These are phyloP conservation scores for Babyrousa celebensis DNA, from an alignment of 2,797 vertebrate genomes.

Conservation along the genomic window DNA sequence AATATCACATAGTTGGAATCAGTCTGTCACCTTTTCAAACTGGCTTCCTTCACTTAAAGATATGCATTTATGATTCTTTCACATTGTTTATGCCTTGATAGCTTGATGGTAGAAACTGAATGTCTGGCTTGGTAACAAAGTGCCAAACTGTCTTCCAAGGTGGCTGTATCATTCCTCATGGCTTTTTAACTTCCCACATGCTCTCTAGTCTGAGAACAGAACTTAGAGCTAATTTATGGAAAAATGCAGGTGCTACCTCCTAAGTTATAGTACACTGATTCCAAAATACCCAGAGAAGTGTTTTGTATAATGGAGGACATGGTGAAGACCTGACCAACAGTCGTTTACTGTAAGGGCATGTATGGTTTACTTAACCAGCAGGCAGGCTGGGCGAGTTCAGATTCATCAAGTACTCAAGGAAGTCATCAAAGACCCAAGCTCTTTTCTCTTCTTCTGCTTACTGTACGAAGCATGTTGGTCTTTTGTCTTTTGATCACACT, in stretches of 20 bases:
- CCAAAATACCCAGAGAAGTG: neutral
- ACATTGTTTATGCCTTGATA: neutral
- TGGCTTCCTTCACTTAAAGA: constrained; percentile 3
- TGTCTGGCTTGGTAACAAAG: neutral
- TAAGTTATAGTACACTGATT: neutral
- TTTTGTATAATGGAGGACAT: neutral
- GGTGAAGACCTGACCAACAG: neutral
- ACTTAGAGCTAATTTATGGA: constrained; percentile 2
- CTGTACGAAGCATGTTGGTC: neutral
- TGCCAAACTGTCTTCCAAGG: neutral
- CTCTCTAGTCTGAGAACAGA: neutral
- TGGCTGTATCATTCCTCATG: neutral
- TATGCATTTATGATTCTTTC: neutral
- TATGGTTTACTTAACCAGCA: neutral
- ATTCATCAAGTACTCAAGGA: neutral
- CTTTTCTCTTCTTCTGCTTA: neutral
- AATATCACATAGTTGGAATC: neutral
- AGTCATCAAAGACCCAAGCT: neutral
- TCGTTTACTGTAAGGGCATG: neutral
- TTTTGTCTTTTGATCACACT: neutral
- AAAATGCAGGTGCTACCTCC: neutral
- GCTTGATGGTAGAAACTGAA: neutral
- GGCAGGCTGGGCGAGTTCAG: neutral
- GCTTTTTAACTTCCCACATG: neutral
- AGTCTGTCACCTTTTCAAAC: neutral